phyloP scores from a whole-genome alignment of 2,113 vertebrate species.

The Cygnus buccinator region DNA sequence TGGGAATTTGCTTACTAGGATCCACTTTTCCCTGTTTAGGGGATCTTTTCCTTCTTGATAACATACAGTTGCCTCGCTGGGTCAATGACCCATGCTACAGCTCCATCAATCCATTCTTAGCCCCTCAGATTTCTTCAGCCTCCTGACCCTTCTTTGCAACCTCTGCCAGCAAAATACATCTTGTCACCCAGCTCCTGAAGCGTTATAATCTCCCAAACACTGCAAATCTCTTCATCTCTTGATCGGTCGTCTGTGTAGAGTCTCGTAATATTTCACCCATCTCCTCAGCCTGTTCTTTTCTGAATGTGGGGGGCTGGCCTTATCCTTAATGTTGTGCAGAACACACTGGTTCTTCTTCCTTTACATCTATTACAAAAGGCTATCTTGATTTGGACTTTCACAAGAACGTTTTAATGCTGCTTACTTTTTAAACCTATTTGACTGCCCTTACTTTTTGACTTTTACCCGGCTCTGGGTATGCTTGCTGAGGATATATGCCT shows the following conservation, averaged over 20 bases:
- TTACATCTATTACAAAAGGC: not conserved
- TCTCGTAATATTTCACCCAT: not conserved
- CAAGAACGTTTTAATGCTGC: not conserved
- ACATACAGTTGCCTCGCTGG: not conserved
- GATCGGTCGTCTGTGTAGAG: not conserved
- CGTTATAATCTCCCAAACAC: not conserved
- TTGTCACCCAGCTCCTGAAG: not conserved
- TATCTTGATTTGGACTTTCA: not conserved
- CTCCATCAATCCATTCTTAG: not conserved
- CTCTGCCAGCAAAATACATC: not conserved
- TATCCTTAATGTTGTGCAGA: not conserved
- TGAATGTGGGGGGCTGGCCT: not conserved
- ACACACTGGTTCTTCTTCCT: not conserved
- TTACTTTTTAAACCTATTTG: not conserved
- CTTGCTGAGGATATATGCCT: not conserved
- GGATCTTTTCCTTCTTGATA: not conserved
- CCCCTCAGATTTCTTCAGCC: not conserved
- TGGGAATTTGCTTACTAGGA: not conserved
- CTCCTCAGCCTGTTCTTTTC: not conserved
- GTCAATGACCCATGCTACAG: not conserved
- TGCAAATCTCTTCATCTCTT: not conserved
- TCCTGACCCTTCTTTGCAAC: not conserved
- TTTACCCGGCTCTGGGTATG: not conserved
- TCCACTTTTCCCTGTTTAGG: not conserved
- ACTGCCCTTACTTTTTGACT: not conserved